Evolutionary conservation across 2,888 invertebrate species (phyloP).

Genomic region (Adelphocoris suturalis): DNA sequence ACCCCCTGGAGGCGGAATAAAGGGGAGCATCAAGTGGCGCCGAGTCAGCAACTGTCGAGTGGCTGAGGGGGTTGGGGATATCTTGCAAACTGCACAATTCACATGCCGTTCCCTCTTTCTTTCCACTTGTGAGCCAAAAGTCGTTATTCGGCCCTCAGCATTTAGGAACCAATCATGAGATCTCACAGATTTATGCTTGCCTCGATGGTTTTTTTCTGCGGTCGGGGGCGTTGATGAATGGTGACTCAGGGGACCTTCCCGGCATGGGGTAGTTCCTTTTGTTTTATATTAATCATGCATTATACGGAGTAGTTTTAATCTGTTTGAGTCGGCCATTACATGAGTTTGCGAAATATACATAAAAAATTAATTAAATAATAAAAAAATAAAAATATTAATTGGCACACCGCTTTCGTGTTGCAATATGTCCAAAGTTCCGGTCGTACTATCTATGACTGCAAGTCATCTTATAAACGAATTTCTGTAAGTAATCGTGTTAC

Average conservation of each 20-base stretch:
- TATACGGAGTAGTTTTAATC: not conserved
- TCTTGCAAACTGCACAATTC: slow-evolving; percentile 54
- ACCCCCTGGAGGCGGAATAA: not conserved
- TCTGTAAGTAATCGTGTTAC: no score
- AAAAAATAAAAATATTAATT: no score
- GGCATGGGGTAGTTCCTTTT: not conserved
- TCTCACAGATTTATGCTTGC: slow-evolving; percentile 38
- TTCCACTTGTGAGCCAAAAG: slow-evolving; percentile 25
- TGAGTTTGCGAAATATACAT: no score
- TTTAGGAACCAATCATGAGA: slow-evolving; percentile 31
- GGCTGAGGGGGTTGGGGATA: not conserved
- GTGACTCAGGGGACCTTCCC: not conserved
- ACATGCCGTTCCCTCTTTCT: slow-evolving; percentile 15
- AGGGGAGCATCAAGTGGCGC: slow-evolving; percentile 70
- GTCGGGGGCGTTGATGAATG: slow-evolving; percentile 48
- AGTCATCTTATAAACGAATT: no score
- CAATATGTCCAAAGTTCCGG: no score
- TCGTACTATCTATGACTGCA: no score
- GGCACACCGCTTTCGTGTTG: no score
- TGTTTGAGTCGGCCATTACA: no score
- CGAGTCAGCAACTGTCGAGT: slow-evolving; percentile 71
- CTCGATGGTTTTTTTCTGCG: slow-evolving; percentile 43
- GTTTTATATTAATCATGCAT: slow-evolving; percentile 23
- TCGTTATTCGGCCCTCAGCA: not conserved
- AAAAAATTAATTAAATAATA: no score